These are phyloP conservation scores for Xyliphius kryptos DNA, from an alignment of 2,113 vertebrate genomes.

Conservation along the genomic window DNA sequence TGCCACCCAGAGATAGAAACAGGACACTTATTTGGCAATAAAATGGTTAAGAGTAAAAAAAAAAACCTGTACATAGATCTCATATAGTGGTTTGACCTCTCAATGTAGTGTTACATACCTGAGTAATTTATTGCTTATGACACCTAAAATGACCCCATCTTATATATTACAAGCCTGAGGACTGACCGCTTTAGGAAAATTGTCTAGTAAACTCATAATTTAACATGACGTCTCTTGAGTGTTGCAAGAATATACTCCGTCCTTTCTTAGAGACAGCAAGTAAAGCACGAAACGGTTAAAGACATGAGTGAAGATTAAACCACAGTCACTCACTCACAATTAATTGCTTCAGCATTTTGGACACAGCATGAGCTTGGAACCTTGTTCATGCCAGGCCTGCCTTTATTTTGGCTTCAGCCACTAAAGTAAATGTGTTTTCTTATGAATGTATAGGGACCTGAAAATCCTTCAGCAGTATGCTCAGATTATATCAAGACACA, in stretches of 20 bases:
- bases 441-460: constrained; percentile 16
- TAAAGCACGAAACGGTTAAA: constrained; percentile 22
- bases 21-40: too few species aligned
- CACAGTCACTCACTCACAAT: constrained; percentile 28
- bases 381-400: constrained; percentile 20
- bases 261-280: constrained; percentile 19
- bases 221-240: constrained; percentile 31
- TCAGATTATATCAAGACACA: constrained; percentile 23
- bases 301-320: constrained; percentile 27
- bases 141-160: constrained; percentile 43
- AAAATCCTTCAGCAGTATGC: constrained; percentile 13
- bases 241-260: constrained; percentile 37
- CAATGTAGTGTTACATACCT: constrained; percentile 45
- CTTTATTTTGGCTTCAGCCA: constrained; percentile 27
- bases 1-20: too few species aligned
- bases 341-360: constrained; percentile 33
- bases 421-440: constrained; percentile 33
- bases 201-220: constrained; percentile 36
- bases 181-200: constrained; percentile 36
- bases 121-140: constrained; percentile 51
- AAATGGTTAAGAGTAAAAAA: too few species aligned
- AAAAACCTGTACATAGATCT: too few species aligned
- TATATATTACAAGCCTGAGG: constrained; percentile 37
- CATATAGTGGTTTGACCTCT: constrained; percentile 51
- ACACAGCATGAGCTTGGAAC: not conserved